phyloP scores from a whole-genome alignment of 35 echinoderm and acorn worm genomes.

The Heliocidaris tuberculata region DNA sequence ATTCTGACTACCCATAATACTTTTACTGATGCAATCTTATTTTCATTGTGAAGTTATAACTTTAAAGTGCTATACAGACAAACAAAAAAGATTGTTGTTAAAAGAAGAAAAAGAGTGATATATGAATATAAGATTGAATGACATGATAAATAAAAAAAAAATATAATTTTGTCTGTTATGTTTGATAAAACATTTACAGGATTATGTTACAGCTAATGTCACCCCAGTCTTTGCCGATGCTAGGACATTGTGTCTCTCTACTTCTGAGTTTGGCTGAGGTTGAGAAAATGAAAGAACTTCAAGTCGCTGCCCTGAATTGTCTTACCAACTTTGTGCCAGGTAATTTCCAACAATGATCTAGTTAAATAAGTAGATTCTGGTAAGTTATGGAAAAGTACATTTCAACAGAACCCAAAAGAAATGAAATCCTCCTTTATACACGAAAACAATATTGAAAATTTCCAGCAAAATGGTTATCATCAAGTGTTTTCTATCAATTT shows the following conservation, averaged over 20 bases:
- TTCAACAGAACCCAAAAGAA: too few species aligned
- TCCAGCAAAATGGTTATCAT: too few species aligned
- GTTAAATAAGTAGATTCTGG: too few species aligned
- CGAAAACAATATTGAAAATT: too few species aligned
- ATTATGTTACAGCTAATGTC: conserved; percentile 50
- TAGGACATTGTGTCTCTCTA: conserved; percentile 78
- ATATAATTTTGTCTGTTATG: background rate
- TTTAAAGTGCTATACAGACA: too few species aligned
- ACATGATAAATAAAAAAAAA: background rate
- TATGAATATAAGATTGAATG: background rate
- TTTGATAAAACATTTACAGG: background rate
- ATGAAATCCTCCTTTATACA: too few species aligned
- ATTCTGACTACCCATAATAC: too few species aligned
- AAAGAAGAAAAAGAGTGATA: background rate
- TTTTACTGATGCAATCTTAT: too few species aligned
- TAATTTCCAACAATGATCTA: conserved; percentile 6
- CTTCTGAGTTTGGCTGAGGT: conserved; percentile 63
- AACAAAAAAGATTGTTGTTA: background rate
- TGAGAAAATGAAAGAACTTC: conserved; percentile 73
- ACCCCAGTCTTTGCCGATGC: conserved; percentile 54
- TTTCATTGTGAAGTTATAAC: too few species aligned
- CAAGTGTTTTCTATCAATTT: too few species aligned
- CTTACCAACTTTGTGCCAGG: conserved; percentile 58
- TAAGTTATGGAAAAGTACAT: too few species aligned
- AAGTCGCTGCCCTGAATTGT: conserved; percentile 66